Evolutionary conservation across 2,888 invertebrate genomes (phyloP).

Genomic region (Drosophila subquinaria): DNA sequence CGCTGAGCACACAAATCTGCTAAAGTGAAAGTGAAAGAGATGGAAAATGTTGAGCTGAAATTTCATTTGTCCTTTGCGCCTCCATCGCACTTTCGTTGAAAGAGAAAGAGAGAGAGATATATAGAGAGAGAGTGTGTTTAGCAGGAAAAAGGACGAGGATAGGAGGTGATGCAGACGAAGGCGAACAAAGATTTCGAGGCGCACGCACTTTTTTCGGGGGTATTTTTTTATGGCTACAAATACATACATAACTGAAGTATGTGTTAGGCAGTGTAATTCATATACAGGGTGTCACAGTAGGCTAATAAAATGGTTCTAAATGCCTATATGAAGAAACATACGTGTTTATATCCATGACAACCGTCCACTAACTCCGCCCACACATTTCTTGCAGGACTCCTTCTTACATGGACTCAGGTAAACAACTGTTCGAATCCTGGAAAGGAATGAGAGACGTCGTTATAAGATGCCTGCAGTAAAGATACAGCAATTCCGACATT

Average conservation of each 20-base stretch:
- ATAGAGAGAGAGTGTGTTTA: not conserved
- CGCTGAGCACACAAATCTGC: conserved; percentile 29
- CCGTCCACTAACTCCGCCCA: conserved; percentile 9
- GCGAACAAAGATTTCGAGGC: conserved; percentile 26
- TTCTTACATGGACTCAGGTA: not conserved
- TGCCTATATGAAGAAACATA: not conserved
- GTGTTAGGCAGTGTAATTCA: not conserved
- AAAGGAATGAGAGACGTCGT: not conserved
- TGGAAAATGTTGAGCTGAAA: conserved; percentile 55
- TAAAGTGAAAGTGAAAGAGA: conserved; percentile 72
- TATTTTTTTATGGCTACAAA: conserved; percentile 45
- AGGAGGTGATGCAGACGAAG: conserved; percentile 18
- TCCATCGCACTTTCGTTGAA: conserved; percentile 7
- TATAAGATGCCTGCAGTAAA: not conserved
- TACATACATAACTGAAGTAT: not conserved
- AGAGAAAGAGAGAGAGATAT: conserved; percentile 7
- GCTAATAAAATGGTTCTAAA: not conserved
- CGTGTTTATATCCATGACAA: not conserved
- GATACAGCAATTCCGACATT: not conserved
- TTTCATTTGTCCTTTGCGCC: conserved; percentile 74
- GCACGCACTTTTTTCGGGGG: conserved; percentile 59
- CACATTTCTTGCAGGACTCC: not conserved
- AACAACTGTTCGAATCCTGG: too few species aligned
- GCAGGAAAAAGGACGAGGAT: not conserved
- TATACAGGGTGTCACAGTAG: conserved; percentile 12